These are phyloP conservation scores for Dione vanillae DNA, from an alignment of 2,888 invertebrate genomes.

Conservation along the genomic window DNA sequence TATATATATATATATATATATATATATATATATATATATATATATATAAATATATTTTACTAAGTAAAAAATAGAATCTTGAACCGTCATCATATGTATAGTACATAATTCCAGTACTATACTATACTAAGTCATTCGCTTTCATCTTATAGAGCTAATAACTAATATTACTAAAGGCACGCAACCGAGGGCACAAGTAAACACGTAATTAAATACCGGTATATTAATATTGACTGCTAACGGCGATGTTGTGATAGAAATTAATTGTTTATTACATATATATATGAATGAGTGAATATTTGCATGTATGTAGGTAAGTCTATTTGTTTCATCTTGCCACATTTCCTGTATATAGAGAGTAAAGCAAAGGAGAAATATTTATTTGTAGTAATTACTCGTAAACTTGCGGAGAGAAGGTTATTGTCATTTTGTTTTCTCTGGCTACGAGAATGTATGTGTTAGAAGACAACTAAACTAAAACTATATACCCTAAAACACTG, in stretches of 20 bases:
- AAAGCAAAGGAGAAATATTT: not conserved
- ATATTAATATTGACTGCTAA: conserved; percentile 9
- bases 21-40: too few relatives aligned
- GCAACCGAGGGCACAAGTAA: conserved; percentile 10
- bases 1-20: too few relatives aligned
- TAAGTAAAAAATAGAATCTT: not conserved
- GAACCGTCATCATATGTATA: not conserved
- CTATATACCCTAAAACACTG: too few relatives aligned
- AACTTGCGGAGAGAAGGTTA: too few relatives aligned
- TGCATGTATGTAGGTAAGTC: not conserved
- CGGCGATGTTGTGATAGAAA: conserved; percentile 14
- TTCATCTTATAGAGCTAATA: not conserved
- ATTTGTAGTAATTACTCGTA: too few relatives aligned
- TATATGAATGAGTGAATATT: not conserved
- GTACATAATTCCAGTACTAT: not conserved
- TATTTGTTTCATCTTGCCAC: not conserved
- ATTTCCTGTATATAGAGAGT: too few relatives aligned
- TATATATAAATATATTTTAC: not conserved
- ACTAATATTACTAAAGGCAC: conserved; percentile 12
- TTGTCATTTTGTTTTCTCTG: too few relatives aligned
- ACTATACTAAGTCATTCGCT: not conserved
- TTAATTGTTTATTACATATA: conserved; percentile 8
- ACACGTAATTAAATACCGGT: conserved; percentile 16
- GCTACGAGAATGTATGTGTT: too few relatives aligned
- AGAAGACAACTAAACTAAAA: too few relatives aligned